These are phyloP conservation scores for Pangasius mekongensis DNA, from an alignment of 2,797 vertebrate genomes.

Conservation along the genomic window DNA sequence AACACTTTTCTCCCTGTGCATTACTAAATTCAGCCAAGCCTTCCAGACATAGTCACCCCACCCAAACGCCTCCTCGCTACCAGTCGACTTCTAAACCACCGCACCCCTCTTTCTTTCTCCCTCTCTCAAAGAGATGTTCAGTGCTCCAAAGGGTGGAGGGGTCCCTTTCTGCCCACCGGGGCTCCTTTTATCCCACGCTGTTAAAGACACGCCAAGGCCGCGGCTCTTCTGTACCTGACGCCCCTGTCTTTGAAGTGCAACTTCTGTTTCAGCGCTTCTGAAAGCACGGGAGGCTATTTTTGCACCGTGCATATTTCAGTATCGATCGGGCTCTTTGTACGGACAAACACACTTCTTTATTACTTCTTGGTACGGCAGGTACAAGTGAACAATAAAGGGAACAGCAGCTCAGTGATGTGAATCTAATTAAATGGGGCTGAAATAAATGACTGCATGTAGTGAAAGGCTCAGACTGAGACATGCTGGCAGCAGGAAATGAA, in stretches of 20 bases:
- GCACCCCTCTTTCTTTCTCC: conserved; percentile 36
- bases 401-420: background rate
- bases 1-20: conserved; percentile 30
- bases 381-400: conserved; percentile 57
- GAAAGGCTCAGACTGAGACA: background rate
- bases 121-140: conserved; percentile 66
- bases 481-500: background rate
- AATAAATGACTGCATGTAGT: background rate
- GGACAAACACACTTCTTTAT: conserved; percentile 73
- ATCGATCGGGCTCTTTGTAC: conserved; percentile 80
- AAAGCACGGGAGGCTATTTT: conserved; percentile 80
- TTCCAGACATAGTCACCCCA: conserved; percentile 77
- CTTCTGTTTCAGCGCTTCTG: conserved; percentile 75
- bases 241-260: conserved; percentile 77
- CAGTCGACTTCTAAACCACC: conserved; percentile 67
- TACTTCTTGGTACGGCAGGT: conserved; percentile 70
- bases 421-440: conserved; percentile 10
- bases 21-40: conserved; percentile 78
- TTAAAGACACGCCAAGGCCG: conserved; percentile 74
- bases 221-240: conserved; percentile 61
- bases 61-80: conserved; percentile 76
- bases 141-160: conserved; percentile 67
- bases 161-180: conserved; percentile 67
- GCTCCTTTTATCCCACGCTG: conserved; percentile 71
- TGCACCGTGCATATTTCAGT: conserved; percentile 77